Evolutionary conservation across 2,797 vertebrate genomes (phyloP).

Genomic region (Helostoma temminkii): DNA sequence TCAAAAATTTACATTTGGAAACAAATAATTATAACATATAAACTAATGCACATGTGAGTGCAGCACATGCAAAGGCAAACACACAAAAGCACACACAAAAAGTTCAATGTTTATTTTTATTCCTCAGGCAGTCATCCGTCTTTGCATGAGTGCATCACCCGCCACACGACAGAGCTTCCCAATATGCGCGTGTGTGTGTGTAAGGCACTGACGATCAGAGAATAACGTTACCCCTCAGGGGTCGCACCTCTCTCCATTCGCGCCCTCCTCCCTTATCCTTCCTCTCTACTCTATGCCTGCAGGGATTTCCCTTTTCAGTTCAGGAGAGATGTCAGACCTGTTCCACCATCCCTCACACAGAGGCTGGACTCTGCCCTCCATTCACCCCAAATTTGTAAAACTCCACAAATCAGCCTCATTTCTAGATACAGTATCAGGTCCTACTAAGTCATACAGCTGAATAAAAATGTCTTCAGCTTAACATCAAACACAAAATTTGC

Average conservation of each 20-base stretch:
- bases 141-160: constrained; percentile 78
- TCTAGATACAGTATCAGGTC: constrained; percentile 23
- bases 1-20: constrained; percentile 19
- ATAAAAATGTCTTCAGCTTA: constrained; percentile 26
- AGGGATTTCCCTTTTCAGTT: constrained; percentile 84
- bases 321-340: constrained; percentile 80
- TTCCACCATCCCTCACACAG: constrained; percentile 72
- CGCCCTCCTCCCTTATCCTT: constrained; percentile 58
- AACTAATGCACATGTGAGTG: constrained; percentile 32
- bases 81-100: constrained; percentile 49
- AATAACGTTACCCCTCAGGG: constrained; percentile 78
- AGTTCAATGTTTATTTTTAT: constrained; percentile 70
- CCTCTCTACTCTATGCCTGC: constrained; percentile 67
- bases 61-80: constrained; percentile 44
- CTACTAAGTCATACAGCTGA: constrained; percentile 16
- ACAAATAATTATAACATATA: constrained; percentile 29
- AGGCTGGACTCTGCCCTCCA: constrained; percentile 57
- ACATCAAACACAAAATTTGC: constrained; percentile 11
- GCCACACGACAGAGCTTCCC: constrained; percentile 60
- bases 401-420: constrained; percentile 54
- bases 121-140: constrained; percentile 71
- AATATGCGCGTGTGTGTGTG: constrained; percentile 55
- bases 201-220: constrained; percentile 74
- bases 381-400: constrained; percentile 64
- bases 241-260: constrained; percentile 75